Conservation (phyloP, 2,888 invertebrate genomes). For the Gandaritis pyraliata region DNA sequence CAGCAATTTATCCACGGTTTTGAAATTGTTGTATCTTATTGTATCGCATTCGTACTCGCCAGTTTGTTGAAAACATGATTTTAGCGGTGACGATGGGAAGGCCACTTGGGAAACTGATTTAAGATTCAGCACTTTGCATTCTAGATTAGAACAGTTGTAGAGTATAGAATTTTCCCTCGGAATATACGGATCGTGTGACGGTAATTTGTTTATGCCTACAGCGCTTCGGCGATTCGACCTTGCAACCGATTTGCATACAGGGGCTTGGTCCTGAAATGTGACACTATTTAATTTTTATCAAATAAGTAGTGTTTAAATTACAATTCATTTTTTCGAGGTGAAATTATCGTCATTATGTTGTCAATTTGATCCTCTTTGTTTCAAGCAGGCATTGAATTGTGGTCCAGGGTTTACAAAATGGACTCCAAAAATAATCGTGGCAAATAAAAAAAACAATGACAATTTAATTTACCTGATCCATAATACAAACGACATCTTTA, state of each 20-base stretch:
- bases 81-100: slow-evolving; percentile 51
- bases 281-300: slow-evolving; percentile 8
- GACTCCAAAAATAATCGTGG: slow-evolving; percentile 3
- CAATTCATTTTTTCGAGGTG: slow-evolving; percentile 24
- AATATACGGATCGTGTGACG: slow-evolving; percentile 72
- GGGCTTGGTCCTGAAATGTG: slow-evolving; percentile 60
- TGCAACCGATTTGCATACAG: slow-evolving; percentile 54
- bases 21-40: slow-evolving; percentile 65
- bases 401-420: background rate
- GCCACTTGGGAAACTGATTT: slow-evolving; percentile 65
- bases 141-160: slow-evolving; percentile 60
- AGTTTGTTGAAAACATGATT: slow-evolving; percentile 55
- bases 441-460: slow-evolving; percentile 5
- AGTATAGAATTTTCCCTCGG: slow-evolving; percentile 59
- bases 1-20: slow-evolving; percentile 69
- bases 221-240: slow-evolving; percentile 47
- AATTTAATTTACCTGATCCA: slow-evolving; percentile 60
- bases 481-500: slow-evolving; percentile 66
- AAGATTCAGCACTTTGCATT: slow-evolving; percentile 56
- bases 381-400: background rate
- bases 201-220: slow-evolving; percentile 45
- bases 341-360: slow-evolving; percentile 21
- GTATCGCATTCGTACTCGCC: slow-evolving; percentile 59
- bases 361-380: background rate
- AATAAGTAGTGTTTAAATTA: slow-evolving; percentile 8